phyloP scores from a whole-genome alignment of 2,888 invertebrate genomes.

The Polyploca ridens region DNA sequence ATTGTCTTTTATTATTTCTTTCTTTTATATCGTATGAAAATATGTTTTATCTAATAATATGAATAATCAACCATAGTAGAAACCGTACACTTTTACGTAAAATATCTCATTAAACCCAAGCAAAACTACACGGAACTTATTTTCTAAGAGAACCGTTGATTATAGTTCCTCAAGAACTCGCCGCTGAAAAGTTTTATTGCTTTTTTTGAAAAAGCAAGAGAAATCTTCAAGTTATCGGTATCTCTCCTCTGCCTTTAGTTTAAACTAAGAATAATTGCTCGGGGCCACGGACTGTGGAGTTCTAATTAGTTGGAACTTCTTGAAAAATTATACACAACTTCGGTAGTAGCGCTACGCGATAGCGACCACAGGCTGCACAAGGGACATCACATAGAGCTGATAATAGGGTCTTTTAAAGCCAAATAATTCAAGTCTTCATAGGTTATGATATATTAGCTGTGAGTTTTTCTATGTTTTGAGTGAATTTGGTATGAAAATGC shows the following conservation, averaged over 20 bases:
- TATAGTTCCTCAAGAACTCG: neutral
- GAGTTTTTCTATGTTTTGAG: too few relatives aligned
- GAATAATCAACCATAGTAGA: too few relatives aligned
- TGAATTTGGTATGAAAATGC: too few relatives aligned
- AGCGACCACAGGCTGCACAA: slow-evolving; percentile 11
- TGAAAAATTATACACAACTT: slow-evolving; percentile 56
- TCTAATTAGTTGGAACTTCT: slow-evolving; percentile 62
- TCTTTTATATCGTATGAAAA: too few relatives aligned
- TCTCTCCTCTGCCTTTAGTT: slow-evolving; percentile 32
- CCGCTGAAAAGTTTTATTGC: neutral
- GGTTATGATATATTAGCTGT: too few relatives aligned
- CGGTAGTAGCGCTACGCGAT: slow-evolving; percentile 25
- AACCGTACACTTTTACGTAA: too few relatives aligned
- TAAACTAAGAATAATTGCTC: slow-evolving; percentile 57
- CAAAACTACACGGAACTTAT: neutral
- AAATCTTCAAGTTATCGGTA: slow-evolving; percentile 33
- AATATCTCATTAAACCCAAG: neutral
- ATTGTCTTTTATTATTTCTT: too few relatives aligned
- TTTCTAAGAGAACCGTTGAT: too few relatives aligned
- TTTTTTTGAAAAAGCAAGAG: slow-evolving; percentile 19
- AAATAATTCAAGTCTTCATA: too few relatives aligned
- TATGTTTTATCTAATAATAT: too few relatives aligned
- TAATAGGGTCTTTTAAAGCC: slow-evolving; percentile 14
- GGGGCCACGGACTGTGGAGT: slow-evolving; percentile 28
- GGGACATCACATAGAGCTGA: slow-evolving; percentile 28